Base-by-base conservation (phyloP, 2,797 vertebrate genomes). In the Helostoma temminkii region DNA sequence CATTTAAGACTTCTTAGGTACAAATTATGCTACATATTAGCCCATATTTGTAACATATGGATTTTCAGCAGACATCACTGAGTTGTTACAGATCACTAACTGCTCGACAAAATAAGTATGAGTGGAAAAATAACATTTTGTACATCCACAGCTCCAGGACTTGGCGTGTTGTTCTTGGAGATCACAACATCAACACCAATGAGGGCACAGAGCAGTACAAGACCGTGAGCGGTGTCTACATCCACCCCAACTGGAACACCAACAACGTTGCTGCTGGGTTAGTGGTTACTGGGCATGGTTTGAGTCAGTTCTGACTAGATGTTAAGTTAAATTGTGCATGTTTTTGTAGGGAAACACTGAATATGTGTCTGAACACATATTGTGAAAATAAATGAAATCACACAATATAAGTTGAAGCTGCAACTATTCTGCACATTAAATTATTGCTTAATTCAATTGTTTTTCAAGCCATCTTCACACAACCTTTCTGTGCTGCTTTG, bases 101-200 rank as follows among this genome's bases (percentile, higher is more conserved):
- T 54, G n/a, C 16, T 26, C 34, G 9, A 36, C n/a, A 32, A 3
- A 1, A 22, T 14, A 28, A 25, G 4, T 30, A 2, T 22, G 8
- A 55, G 48, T 10, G 19, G 21, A 21, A 18, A 8, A 53, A 32
- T 42, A 9, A 32, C 9, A 53, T 70, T 43, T 63, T 64, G 3
- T 26, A 3, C 25, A 4, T 65, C 47, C 9, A 56, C 75, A 95
- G 94, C 0, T 5, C 71, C 30, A 25, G 84, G 84, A 93, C 88
- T 2, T 96, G 94, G 93, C 95, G 95, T 0, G 94, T 98, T 10
- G 93, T 96, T 67, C 85, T 94, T 0, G 96, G 96, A 14, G 97
- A 97, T 0, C 95, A 98, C 80, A 92, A 95, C 89, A 89, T 98
- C 78, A 66, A 90, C 82, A 0, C 0, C 0, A 22, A 90, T 0